Base-by-base conservation (phyloP, 2,888 invertebrate species). In the Oligia fasciuncula region DNA sequence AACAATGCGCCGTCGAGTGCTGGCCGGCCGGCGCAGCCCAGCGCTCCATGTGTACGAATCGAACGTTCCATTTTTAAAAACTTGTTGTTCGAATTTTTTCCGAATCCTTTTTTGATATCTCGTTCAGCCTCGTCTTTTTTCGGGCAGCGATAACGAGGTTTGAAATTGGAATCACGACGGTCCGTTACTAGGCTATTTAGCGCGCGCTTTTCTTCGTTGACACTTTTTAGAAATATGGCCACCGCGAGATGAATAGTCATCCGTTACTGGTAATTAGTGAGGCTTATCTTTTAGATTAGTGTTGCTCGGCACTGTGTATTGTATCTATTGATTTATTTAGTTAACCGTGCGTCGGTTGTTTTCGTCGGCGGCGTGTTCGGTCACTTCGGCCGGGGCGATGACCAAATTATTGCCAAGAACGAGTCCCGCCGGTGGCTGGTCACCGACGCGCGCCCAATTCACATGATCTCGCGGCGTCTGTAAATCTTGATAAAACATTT, bases 391-490 rank as follows among this genome's bases (percentile, higher is more conserved):
- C 91, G 92, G 95, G 94, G 94, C 96, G 94, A 94, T 96, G 96
- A 95, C 96, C 96, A 96, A 95, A 93, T 95, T 95, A 96, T 95
- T 94, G 94, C 93, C 91, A 92, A 94, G 94, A 95, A 94, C 95
- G 92, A 93, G 94, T 94, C 94, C 93, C 94, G 92, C 82, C 92
- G 92, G 88, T 87, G 89, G 90, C 87, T 83, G 85, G 80, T 89
- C 87, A 88, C 86, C 88, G 88, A 83, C 87, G 88, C 88, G 88
- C 91, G 90, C 89, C 91, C 91, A 89, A 91, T 89, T 88, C 90
- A 90, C 87, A 90, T 91, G 91, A 91, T 91, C 91, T 92, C 90
- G 89, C 83, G 81, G 86, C 91, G 87, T 90, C 89, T 91, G 91
- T 93, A 93, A 93, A 95, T 93, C 93, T 93, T 92, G 92, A 94